Evolutionary conservation across 2,113 vertebrate species (phyloP).

Genomic region (Pterocles orientalis): DNA sequence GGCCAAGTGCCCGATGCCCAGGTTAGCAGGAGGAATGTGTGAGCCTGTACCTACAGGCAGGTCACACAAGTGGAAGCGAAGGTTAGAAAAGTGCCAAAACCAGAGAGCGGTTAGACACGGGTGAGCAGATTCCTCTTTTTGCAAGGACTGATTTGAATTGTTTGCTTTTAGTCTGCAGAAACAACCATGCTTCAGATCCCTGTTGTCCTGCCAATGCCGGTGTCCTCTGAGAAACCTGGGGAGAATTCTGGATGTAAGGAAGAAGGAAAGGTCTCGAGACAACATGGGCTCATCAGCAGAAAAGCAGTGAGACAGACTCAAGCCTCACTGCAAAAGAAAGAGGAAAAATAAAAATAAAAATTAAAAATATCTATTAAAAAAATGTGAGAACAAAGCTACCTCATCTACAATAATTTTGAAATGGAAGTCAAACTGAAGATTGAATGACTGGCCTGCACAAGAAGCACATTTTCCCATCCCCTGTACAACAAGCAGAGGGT

Average conservation of each 20-base stretch:
- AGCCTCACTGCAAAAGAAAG: not conserved
- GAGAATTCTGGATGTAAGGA: not conserved
- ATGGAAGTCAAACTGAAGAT: not conserved
- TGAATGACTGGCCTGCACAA: not conserved
- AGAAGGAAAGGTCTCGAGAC: not conserved
- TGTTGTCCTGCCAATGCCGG: not conserved
- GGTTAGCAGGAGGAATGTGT: not conserved
- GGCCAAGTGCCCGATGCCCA: accelerated
- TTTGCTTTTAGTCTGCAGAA: not conserved
- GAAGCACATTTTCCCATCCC: not conserved
- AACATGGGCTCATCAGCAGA: not conserved
- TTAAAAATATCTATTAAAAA: not conserved
- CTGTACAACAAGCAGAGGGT: not conserved
- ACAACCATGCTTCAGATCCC: accelerated
- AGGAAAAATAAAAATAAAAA: not conserved
- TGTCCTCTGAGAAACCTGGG: not conserved
- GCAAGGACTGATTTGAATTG: not conserved
- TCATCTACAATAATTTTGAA: not conserved
- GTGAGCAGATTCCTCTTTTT: not conserved
- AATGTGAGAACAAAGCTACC: not conserved
- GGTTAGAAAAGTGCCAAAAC: not conserved
- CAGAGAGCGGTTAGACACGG: not conserved
- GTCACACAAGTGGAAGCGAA: not conserved
- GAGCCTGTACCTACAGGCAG: not conserved
- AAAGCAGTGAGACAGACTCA: not conserved